Base-by-base conservation (phyloP, 2,113 vertebrate genomes). In the Columbina picui region DNA sequence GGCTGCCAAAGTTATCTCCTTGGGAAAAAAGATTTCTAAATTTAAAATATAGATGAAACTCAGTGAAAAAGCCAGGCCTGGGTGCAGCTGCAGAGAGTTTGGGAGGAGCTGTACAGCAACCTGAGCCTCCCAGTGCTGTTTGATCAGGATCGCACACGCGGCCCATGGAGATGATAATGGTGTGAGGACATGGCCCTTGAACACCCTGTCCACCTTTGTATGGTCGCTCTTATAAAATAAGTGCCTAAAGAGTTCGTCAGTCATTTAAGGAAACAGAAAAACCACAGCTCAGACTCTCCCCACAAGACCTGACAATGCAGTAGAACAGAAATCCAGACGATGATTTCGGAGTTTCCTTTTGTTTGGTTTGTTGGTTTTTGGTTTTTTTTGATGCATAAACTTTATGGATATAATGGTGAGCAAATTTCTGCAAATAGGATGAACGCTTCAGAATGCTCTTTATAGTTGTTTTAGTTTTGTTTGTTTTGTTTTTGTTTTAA, bases 111-210 rank as follows among this genome's bases (percentile, higher is more conserved):
- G 63, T 52, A 30, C 21, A 39, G 57, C 50, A 53, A 32, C 53
- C 2, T 14, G 43, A 83, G 32, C 27, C 9, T 60, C 4, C 0
- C 0, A 0, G 4, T 45, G 29, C 17, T 17, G 5, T 21, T 21
- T 50, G 70, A 38, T 77, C 17, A 7, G 67, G 68, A 23, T 60
- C 63, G 21, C 57, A 55, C 11, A 15, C 2, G 2, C 2, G 7
- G 53, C 32, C 21, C 23, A 0, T 26, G 53, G 39, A n/a, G 39
- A 39, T 91, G 50, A 20, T 52, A 0, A 18, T 36, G 60, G 50
- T 67, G 50, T 43, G 36, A 73, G 68, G 26, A 23, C 29, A 9
- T 19, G 20, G 64, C 55, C 13, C 59, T 14, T 30, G 64, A 30
- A 25, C 55, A n/a, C 64, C 27, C 41, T 30, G 36, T 53, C 39